phyloP scores from a whole-genome alignment of 2,113 vertebrate genomes.

The Eurystomus gularis region DNA sequence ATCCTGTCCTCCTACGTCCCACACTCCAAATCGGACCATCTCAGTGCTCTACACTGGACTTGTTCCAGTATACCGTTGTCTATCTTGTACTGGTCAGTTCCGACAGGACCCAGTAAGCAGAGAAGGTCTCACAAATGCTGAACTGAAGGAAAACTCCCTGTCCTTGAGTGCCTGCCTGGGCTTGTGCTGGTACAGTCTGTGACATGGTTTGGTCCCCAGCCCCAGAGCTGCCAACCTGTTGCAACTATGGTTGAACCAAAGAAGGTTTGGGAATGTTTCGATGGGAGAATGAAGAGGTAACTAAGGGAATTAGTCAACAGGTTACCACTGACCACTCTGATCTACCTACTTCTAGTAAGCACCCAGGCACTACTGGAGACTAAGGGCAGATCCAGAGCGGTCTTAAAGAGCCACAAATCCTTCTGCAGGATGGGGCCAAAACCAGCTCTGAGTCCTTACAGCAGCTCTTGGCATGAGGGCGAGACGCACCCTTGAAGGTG shows the following conservation, averaged over 20 bases:
- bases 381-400: not conserved
- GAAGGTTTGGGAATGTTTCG: not conserved
- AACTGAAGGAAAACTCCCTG: not conserved
- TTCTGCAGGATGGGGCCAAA: not conserved
- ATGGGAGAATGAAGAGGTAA: not conserved
- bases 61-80: not conserved
- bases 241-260: not conserved
- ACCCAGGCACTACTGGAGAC: not conserved
- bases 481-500: accelerated
- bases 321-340: not conserved
- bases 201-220: accelerated
- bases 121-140: not conserved
- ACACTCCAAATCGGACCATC: not conserved
- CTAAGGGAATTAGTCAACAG: not conserved
- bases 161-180: not conserved
- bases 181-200: not conserved
- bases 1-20: accelerated
- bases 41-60: not conserved
- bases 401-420: not conserved
- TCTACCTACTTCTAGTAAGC: not conserved
- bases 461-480: not conserved
- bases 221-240: not conserved
- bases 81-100: not conserved
- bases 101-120: not conserved
- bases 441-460: accelerated